phyloP scores from a whole-genome alignment of 2,888 invertebrate genomes.

The Drosophila helvetica region DNA sequence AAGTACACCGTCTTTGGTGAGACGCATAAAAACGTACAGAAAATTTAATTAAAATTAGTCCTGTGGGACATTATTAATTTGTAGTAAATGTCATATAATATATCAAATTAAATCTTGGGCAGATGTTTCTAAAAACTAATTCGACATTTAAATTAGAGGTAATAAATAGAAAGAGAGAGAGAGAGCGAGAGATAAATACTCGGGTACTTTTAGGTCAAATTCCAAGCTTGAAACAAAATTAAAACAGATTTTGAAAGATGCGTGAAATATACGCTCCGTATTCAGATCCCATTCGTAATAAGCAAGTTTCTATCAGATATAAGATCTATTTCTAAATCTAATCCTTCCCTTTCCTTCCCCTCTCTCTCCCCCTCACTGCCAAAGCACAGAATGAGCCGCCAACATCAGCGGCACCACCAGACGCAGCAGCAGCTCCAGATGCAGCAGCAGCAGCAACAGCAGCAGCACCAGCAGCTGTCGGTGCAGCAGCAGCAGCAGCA shows the following conservation, averaged over 20 bases:
- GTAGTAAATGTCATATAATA: too few species aligned
- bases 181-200: not conserved
- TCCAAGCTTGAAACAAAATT: not conserved
- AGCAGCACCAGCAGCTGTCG: conserved; percentile 83
- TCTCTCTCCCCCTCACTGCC: conserved; percentile 2
- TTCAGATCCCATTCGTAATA: not conserved
- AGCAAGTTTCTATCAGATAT: not conserved
- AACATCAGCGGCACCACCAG: conserved; percentile 81
- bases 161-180: not conserved
- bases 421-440: conserved; percentile 83
- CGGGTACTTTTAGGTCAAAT: not conserved
- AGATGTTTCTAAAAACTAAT: conserved; percentile 10
- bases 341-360: not conserved
- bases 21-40: too few species aligned
- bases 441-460: conserved; percentile 83
- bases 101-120: too few species aligned
- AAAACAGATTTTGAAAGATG: not conserved
- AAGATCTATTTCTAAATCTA: not conserved
- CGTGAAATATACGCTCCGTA: not conserved
- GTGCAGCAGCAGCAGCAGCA: conserved; percentile 83
- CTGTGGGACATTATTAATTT: too few species aligned
- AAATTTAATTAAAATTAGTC: too few species aligned
- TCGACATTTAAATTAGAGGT: conserved; percentile 19
- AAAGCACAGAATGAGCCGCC: conserved; percentile 83
- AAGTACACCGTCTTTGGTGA: too few species aligned